Percentiles rank a stretch among this genome's conserved stretches.
These are phyloP conservation scores for Rhimphoctona megacephalus DNA, from an alignment of 2,888 invertebrate genomes.

Conservation along the genomic window DNA sequence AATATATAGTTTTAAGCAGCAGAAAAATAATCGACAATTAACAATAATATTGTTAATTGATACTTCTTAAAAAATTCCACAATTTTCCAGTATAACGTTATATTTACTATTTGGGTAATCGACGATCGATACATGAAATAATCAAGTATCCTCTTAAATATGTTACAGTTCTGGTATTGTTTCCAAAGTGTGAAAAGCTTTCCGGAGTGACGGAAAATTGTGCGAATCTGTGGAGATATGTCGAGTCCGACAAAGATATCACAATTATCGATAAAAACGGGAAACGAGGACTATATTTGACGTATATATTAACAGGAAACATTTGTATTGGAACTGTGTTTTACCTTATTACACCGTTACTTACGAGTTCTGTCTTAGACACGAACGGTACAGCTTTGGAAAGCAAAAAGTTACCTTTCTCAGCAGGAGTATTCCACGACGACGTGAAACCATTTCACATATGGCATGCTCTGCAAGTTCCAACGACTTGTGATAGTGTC, in stretches of 20 bases:
- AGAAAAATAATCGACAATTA: background rate
- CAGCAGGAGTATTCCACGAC: conserved; percentile 59
- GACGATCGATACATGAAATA: too few relatives aligned
- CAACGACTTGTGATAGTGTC: conserved; percentile 29
- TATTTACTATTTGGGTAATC: background rate
- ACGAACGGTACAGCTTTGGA: conserved; percentile 53
- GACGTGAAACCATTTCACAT: conserved; percentile 32
- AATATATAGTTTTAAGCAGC: background rate
- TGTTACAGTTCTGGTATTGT: conserved; percentile 24
- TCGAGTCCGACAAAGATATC: conserved; percentile 60
- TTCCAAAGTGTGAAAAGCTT: conserved; percentile 44
- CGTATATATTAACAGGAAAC: conserved; percentile 45
- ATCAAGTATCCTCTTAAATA: background rate
- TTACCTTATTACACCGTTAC: conserved; percentile 47
- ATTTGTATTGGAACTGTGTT: background rate
- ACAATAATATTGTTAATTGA: background rate
- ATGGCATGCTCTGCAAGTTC: conserved; percentile 61
- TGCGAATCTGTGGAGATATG: conserved; percentile 68
- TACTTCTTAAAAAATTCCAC: background rate
- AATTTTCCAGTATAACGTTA: background rate
- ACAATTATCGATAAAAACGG: conserved; percentile 47
- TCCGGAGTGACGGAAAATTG: conserved; percentile 57
- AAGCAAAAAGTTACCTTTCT: conserved; percentile 59
- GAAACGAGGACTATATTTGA: conserved; percentile 59
- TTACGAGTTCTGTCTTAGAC: conserved; percentile 32